Base-by-base conservation (phyloP, 2,113 vertebrate genomes). In the Apaloderma vittatum region DNA sequence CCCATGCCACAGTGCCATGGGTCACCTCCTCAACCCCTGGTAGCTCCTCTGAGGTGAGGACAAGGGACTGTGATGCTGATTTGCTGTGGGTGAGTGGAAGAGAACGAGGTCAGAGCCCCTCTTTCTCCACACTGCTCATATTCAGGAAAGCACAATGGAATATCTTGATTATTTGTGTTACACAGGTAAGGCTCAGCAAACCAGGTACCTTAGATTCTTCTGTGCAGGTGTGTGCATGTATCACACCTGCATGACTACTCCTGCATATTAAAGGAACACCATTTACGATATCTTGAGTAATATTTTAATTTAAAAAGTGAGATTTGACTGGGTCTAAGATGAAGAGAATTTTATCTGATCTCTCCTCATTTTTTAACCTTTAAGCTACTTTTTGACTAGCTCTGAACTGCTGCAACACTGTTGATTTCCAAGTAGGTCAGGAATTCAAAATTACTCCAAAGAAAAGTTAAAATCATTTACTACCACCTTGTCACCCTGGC, bases 291-390 rank as follows among this genome's bases (percentile, higher is more conserved):
- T 34, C 9, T 71, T 80, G 67, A 76, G 62, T 51, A 23, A 48
- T 40, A 84, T 61, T 90, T 88, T 77, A 82, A 90, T 77, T 15
- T 57, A 51, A 62, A 83, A 76, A 34, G 23, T 40, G 72, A 80
- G 46, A 80, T 36, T 9, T 8, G 23, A 78, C 37, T 63, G 30
- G 19, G 14, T 36, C 24, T 77, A 93, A 58, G 29, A 58, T 26
- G 46, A 52, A 71, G 52, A 76, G 10, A 88, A 62, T 68, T 88
- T 88, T 66, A 54, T 62, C 46, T 74, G 21, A 46, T 62, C 2
- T 58, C 26, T 67, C 23, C 5, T 20, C 29, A 40, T 49, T 43
- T 75, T 51, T 68, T 34, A 49, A 71, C 36, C 26, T 86, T 76
- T 52, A 78, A 78, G n/a, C 32, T 73, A 32, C 72, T 81, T 88